phyloP scores from a whole-genome alignment of 2,113 vertebrate species.

The Excalfactoria chinensis region DNA sequence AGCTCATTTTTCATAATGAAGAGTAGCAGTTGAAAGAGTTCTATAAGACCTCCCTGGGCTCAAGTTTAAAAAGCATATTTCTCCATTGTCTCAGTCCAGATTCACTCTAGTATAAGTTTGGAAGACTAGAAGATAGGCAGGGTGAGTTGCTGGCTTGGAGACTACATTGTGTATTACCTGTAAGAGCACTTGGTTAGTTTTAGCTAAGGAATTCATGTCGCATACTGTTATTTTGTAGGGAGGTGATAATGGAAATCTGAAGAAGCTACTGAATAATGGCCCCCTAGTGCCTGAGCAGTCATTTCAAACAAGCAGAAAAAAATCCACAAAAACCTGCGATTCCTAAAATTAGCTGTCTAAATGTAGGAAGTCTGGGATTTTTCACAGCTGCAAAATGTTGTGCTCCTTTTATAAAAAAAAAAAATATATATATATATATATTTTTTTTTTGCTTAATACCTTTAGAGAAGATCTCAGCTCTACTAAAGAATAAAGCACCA shows the following conservation, averaged over 20 bases:
- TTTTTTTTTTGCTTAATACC: background rate
- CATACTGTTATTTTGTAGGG: background rate
- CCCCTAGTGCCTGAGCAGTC: background rate
- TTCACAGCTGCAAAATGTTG: background rate
- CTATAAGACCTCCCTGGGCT: background rate
- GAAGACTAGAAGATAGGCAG: background rate
- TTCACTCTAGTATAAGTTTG: background rate
- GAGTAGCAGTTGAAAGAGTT: background rate
- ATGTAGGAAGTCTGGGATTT: background rate
- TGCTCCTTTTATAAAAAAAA: background rate
- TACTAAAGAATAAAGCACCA: background rate
- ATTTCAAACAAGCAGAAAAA: background rate
- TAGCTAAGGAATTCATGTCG: background rate
- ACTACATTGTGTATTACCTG: background rate
- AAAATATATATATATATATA: no score
- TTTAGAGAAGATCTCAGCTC: background rate
- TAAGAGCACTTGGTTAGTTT: background rate
- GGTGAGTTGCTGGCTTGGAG: fast-evolving
- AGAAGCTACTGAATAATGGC: background rate
- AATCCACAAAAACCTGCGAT: background rate
- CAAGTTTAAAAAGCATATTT: background rate
- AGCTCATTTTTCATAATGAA: background rate
- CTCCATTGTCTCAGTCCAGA: background rate
- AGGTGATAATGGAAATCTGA: background rate
- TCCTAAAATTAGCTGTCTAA: background rate